Conservation (phyloP, 2,113 vertebrate genomes). For the Columba janthina region DNA sequence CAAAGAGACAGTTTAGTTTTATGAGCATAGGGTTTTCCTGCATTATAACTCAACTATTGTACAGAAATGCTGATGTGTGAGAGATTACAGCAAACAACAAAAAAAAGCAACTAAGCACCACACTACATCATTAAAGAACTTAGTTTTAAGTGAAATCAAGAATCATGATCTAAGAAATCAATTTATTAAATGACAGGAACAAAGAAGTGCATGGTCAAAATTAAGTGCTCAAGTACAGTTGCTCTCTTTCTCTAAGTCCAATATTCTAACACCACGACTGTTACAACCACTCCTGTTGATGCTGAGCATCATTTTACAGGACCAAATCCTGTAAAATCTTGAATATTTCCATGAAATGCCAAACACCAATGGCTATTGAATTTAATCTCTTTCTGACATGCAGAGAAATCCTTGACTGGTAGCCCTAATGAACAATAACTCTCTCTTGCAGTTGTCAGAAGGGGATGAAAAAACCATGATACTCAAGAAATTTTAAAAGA, state of each 20-base stretch:
- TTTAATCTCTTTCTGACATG: background rate
- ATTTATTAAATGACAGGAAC: background rate
- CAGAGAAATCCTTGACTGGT: background rate
- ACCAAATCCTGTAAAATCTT: background rate
- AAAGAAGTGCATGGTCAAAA: background rate
- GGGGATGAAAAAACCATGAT: background rate
- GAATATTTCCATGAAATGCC: background rate
- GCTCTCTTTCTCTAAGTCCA: background rate
- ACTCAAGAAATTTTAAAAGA: background rate
- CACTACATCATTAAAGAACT: background rate
- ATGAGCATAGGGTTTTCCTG: background rate
- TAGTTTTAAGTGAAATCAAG: background rate
- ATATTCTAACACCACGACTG: background rate
- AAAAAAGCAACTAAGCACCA: background rate
- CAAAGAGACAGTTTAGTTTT: slow-evolving; percentile 8
- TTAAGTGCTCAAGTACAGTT: background rate
- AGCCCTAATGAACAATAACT: background rate
- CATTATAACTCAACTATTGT: background rate
- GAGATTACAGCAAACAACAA: background rate
- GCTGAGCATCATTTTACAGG: background rate
- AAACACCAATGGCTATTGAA: background rate
- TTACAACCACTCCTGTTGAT: background rate
- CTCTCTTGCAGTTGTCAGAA: background rate
- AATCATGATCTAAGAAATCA: background rate
- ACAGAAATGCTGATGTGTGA: background rate